Evolutionary conservation across 64 coral and sea anemone genomes (phyloP).

Genomic region (Pocillopora verrucosa): DNA sequence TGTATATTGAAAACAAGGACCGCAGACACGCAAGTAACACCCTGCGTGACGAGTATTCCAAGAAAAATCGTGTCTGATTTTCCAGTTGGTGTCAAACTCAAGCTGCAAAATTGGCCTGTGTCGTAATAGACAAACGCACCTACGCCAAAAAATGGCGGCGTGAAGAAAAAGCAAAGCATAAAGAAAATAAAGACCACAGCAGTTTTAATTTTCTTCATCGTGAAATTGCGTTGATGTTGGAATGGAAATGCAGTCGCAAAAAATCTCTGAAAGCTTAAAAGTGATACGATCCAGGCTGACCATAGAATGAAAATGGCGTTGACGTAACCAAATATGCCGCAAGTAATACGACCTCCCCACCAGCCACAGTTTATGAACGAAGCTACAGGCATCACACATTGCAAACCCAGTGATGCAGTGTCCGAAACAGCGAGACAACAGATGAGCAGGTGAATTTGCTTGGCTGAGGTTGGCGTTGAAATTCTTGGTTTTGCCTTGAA

Average conservation of each 20-base stretch:
- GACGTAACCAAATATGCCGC: background rate
- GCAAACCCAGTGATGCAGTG: background rate
- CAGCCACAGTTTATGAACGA: constrained; percentile 44
- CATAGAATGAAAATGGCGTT: constrained; percentile 16
- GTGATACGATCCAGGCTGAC: constrained; percentile 31
- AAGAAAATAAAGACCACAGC: background rate
- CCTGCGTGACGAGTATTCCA: constrained; percentile 4
- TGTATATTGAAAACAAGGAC: constrained; percentile 20
- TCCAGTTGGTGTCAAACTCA: constrained; percentile 31
- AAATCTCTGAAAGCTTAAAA: constrained; percentile 10
- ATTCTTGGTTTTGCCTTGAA: background rate
- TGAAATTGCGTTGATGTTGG: constrained; percentile 9
- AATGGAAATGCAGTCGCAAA: background rate
- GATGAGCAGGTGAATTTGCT: constrained; percentile 14
- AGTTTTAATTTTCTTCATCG: background rate
- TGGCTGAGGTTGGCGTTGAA: background rate
- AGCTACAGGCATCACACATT: constrained; percentile 22
- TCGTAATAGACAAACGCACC: constrained; percentile 39
- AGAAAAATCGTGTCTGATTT: constrained; percentile 10
- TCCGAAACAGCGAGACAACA: constrained; percentile 29
- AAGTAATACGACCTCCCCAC: constrained; percentile 21
- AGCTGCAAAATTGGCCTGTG: constrained; percentile 28
- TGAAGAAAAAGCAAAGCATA: background rate
- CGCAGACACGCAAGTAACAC: background rate
- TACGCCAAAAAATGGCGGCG: constrained; percentile 19